phyloP scores from a whole-genome alignment of 1,140 invertebrate species.

The Wiebesia pumilae region DNA sequence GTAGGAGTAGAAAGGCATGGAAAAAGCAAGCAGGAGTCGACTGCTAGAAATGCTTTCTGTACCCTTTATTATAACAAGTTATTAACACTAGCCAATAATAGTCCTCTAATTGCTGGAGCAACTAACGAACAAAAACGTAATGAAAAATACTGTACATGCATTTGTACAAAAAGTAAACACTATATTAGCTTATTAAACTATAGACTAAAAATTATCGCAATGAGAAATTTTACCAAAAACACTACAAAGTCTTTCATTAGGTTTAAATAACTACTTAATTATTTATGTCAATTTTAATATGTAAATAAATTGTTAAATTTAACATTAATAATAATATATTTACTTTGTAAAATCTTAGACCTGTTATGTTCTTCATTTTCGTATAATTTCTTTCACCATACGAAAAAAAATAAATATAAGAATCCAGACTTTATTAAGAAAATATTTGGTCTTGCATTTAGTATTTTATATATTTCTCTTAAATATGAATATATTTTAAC shows the following conservation, averaged over 20 bases:
- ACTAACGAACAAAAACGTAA: neutral
- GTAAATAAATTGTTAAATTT: no score
- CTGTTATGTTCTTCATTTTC: no score
- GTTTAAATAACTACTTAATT: no score
- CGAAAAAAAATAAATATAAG: no score
- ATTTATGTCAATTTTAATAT: no score
- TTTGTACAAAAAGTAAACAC: neutral
- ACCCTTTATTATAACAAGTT: conserved; percentile 18
- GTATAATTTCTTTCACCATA: no score
- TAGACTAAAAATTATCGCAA: neutral
- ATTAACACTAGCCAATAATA: conserved; percentile 31
- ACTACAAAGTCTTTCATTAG: neutral
- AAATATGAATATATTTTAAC: no score
- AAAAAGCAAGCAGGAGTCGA: conserved; percentile 25
- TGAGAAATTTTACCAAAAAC: neutral
- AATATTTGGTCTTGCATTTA: no score
- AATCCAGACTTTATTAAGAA: no score
- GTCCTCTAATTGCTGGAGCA: neutral
- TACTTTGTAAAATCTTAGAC: no score
- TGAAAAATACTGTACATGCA: neutral
- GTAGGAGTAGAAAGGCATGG: neutral
- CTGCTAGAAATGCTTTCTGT: neutral
- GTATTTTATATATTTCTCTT: no score
- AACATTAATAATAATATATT: no score
- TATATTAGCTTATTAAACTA: conserved; percentile 8